These are phyloP conservation scores for Pangasius mekongensis DNA, from an alignment of 2,797 vertebrate genomes.

Conservation along the genomic window DNA sequence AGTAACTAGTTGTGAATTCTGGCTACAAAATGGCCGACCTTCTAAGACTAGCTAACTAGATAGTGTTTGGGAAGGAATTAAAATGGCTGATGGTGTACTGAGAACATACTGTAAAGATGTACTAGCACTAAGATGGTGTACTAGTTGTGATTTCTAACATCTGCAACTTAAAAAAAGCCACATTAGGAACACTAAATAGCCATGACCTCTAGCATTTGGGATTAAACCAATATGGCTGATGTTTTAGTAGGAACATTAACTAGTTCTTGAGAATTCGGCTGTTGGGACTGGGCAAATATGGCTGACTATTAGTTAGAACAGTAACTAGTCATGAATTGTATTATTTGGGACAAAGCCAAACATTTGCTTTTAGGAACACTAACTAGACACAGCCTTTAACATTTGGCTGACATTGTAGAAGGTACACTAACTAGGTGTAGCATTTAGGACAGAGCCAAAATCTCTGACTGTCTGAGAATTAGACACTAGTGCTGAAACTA, in stretches of 20 bases:
- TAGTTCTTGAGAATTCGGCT: not conserved
- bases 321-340: not conserved
- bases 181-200: not conserved
- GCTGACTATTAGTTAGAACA: not conserved
- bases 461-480: not conserved
- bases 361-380: not conserved
- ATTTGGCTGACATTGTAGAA: not conserved
- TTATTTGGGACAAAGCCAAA: not conserved
- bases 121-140: too few relatives aligned
- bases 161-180: not conserved
- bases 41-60: not conserved
- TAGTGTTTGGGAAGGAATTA: not conserved
- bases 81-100: not conserved
- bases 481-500: not conserved
- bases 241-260: not conserved
- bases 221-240: not conserved
- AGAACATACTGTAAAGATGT: not conserved
- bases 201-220: not conserved
- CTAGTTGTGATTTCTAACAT: not conserved
- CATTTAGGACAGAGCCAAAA: not conserved
- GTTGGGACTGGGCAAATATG: too few relatives aligned
- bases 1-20: not conserved
- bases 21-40: not conserved
- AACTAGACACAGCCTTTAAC: not conserved
- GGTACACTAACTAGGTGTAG: not conserved